Base-by-base conservation (phyloP, 2,888 invertebrate species). In the Drosophila histrio region DNA sequence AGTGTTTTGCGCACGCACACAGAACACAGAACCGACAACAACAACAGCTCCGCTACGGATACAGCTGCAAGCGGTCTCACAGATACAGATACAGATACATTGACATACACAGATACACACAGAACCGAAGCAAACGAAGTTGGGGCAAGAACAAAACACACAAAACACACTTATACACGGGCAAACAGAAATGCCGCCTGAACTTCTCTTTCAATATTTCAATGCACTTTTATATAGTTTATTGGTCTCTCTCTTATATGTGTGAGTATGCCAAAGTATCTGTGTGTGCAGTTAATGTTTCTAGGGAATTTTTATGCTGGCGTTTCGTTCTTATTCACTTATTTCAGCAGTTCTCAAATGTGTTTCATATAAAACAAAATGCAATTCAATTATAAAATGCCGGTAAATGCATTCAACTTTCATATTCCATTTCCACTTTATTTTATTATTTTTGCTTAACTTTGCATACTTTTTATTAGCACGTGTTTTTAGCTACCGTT, bases 221-320 rank as follows among this genome's bases (percentile, higher is more conserved):
- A 36, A 56, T 72, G 73, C 77, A 73, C 77, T 72, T 72, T 59
- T 50, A 34, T 60, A 66, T 56, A 60, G 66, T 76, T 38, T 54
- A 26, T 53, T 38, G 54, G 54, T 41, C 52, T 44, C 53, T 41
- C 53, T 46, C 30, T n/a, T 47, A 38, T 34, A 34, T 65, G 50
- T 62, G 26, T 57, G 5, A 47, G 34, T 38, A 24, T 32, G 22
- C 21, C 4, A 7, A 13, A 43, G 7, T 60, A 17, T 47, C 39
- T 38, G 24, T 54, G 24, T 49, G 28, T 54, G 15, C 41, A 21
- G 21, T 28, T n/a, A 36, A 21, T 67, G 59, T 65, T 77, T 71
- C 76, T 52, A 71, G 64, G 58, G 77, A 77, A 77, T 76, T 76
- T 75, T 77, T 77, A 74, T 74, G 78, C 74, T 77, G 79, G 78